Conservation (phyloP, 64 coral and sea anemone species). For the Porites lutea region DNA sequence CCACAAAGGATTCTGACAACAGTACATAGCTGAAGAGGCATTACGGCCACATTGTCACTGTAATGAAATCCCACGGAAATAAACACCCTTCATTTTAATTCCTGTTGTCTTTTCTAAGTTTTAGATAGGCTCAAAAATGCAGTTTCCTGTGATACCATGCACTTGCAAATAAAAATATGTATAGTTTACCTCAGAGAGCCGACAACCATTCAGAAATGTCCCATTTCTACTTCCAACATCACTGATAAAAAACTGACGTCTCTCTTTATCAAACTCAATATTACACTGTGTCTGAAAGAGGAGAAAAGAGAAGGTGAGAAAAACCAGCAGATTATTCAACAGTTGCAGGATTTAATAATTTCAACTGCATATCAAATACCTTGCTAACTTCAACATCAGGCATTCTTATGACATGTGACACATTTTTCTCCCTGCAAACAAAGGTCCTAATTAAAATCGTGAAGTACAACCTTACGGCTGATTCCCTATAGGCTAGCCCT, state of each 20-base stretch:
- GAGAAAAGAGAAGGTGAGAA: neutral
- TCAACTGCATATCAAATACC: slow-evolving; percentile 33
- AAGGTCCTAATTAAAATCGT: neutral
- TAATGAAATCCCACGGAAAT: too few species aligned
- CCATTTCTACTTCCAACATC: slow-evolving; percentile 92
- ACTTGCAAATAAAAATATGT: too few species aligned
- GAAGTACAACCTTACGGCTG: too few species aligned
- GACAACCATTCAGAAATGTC: slow-evolving; percentile 79
- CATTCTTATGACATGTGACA: slow-evolving; percentile 84
- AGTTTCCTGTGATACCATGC: neutral
- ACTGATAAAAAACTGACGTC: slow-evolving; percentile 89
- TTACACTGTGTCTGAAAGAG: slow-evolving; percentile 81
- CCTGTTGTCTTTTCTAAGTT: too few species aligned
- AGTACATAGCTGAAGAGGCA: too few species aligned
- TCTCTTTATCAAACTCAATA: slow-evolving; percentile 83
- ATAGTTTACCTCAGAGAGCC: slow-evolving; percentile 74
- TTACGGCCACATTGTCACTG: too few species aligned
- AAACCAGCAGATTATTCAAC: too few species aligned
- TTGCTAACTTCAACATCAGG: slow-evolving; percentile 92
- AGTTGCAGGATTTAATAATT: neutral
- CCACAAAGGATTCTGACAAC: too few species aligned
- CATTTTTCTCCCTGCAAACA: slow-evolving; percentile 77
- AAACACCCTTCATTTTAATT: too few species aligned
- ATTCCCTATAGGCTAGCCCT: too few species aligned
- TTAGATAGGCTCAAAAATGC: too few species aligned